Base-by-base conservation (phyloP, 1,140 invertebrate genomes). In the Drosophila tani region DNA sequence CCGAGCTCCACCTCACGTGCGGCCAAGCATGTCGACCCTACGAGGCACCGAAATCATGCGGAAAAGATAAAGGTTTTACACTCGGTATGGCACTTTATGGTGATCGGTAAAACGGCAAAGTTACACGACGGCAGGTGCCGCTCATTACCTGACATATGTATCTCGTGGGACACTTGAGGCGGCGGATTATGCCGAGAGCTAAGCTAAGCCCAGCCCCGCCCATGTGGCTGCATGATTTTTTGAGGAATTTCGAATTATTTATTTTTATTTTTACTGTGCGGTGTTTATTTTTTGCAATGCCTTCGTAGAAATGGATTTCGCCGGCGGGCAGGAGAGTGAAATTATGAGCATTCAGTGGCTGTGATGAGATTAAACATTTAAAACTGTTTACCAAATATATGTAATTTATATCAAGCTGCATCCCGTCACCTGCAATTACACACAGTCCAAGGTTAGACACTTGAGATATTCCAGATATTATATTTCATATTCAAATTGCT, bases 71-170 rank as follows among this genome's bases (percentile, higher is more conserved):
- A 71, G 45, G 68, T 50, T 27, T 71, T 19, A 14, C 63, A 41
- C 40, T 40, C 17, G 51, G 68, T 32, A 70, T 49, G 70, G 43
- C 24, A 73, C 46, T 51, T 73, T 51, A 71, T 38, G 69, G 29
- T 38, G 40, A 73, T 73, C 67, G 67, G 67, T 73, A 51, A 71
- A 73, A 73, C 69, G 67, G 68, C 69, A 73, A 73, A 73, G 53
- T 73, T 73, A 73, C 67, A 49, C 69, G 67, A 51, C 49, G 69
- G 69, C 67, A 74, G 70, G 70, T 74, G 70, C 67, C 67, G 69
- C 70, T 73, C 55, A 74, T 74, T 74, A 74, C 68, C 68, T 74
- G 68, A 73, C 68, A 74, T 38, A 60, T 58, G 68, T 73, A 59
- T 60, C 55, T 60, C 55, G 70, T 43, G 29, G 67, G 46, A 50